These are phyloP conservation scores for Limanda limanda DNA, from an alignment of 2,113 vertebrate species.

Conservation along the genomic window DNA sequence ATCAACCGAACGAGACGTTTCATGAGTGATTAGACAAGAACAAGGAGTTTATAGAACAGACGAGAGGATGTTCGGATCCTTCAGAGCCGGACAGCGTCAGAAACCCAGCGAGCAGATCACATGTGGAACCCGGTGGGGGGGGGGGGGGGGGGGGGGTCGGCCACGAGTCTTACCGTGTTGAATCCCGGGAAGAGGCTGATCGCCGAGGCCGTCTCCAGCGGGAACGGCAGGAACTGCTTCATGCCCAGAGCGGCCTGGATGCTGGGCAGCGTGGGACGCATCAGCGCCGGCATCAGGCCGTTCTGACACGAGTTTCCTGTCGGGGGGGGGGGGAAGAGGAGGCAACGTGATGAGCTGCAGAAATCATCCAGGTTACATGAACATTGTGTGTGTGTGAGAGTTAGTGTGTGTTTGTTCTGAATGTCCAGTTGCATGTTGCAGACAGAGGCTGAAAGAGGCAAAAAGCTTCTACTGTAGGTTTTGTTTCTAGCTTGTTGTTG, in stretches of 20 bases:
- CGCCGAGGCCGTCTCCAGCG: conserved; percentile 87
- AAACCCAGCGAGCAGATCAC: conserved; percentile 18
- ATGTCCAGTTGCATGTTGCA: no score
- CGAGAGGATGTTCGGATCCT: neutral
- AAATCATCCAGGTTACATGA: neutral
- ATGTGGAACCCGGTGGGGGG: neutral
- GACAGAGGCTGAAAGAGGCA: no score
- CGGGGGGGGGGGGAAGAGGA: conserved; percentile 41
- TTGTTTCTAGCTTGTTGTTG: no score
- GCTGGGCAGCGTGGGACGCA: conserved; percentile 89
- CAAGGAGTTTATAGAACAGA: neutral
- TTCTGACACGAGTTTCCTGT: conserved; percentile 95
- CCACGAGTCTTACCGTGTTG: conserved; percentile 88
- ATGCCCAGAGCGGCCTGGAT: conserved; percentile 90
- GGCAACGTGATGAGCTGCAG: conserved; percentile 37
- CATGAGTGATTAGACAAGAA: neutral
- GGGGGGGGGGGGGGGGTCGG: no score
- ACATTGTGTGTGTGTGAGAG: neutral
- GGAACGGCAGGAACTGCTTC: conserved; percentile 94
- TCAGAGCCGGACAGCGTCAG: conserved; percentile 2
- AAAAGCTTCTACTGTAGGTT: no score
- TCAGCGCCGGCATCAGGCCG: conserved; percentile 91
- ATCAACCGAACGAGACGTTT: neutral
- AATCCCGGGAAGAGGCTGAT: conserved; percentile 95
- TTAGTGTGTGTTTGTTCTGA: no score